phyloP scores from a whole-genome alignment of 2,888 invertebrate genomes.

The Drosophila conformis region DNA sequence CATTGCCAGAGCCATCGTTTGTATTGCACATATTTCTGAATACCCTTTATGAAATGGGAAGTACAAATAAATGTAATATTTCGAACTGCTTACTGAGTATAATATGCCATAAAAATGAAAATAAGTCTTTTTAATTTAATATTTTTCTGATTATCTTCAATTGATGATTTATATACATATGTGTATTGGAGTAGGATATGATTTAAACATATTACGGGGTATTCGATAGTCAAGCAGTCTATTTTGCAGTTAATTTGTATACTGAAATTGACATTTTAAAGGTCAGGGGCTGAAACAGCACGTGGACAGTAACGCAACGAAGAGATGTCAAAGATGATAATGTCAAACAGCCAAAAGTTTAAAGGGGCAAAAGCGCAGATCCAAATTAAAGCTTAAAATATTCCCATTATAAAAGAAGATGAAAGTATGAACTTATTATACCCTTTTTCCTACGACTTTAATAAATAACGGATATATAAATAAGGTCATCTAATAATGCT shows the following conservation, averaged over 20 bases:
- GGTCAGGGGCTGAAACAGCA: conserved; percentile 22
- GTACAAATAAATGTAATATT: neutral
- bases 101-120: neutral
- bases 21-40: neutral
- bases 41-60: neutral
- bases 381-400: neutral
- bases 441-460: neutral
- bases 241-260: conserved; percentile 11
- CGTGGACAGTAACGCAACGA: conserved; percentile 1
- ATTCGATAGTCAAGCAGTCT: neutral
- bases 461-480: neutral
- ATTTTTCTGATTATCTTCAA: neutral
- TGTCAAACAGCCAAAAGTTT: neutral
- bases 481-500: neutral
- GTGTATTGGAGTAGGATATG: neutral
- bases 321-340: neutral
- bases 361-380: neutral
- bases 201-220: neutral
- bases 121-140: neutral
- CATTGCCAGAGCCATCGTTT: conserved; percentile 11
- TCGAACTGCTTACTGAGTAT: neutral
- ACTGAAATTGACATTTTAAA: conserved; percentile 50
- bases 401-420: neutral
- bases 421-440: neutral
- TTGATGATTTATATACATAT: neutral